Base-by-base conservation (phyloP, 2,888 invertebrate genomes). In the Tribolium freemani region DNA sequence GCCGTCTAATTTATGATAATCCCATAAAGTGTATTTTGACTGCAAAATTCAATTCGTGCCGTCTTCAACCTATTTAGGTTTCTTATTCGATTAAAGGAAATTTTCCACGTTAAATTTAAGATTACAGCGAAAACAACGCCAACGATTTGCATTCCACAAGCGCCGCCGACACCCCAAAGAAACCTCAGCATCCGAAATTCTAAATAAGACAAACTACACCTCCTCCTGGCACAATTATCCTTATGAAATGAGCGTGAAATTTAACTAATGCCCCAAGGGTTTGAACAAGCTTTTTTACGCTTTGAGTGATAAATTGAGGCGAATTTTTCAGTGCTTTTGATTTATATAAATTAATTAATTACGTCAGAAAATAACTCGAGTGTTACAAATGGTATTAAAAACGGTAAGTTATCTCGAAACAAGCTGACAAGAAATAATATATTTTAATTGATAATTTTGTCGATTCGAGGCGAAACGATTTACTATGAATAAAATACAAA, bases 1-100 rank as follows among this genome's bases (percentile, higher is more conserved):
- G 71, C 73, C 80, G 71, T 74, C 80, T 83, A 84, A 84, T 84
- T 83, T 83, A 84, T 84, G 84, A 80, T 84, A 83, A 84, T 84
- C 83, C 79, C 74, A 75, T 81, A 78, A 82, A 83, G 82, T 82
- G 81, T 81, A 82, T 83, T 83, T 82, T 81, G 78, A 79, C 80
- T 81, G 79, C 77, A 75, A 80, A 80, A 80, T 81, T 82, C 77
- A 79, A 79, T 81, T 81, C 77, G 71, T 71, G 73, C 70, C 73
- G 67, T 73, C 73, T 73, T 73, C 73, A 70, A 73, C 73, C 70
- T 73, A 70, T 73, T 70, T 70, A 61, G 73, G 67, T 70, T 70
- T 70, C 73, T 73, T 53, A 73, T 73, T 73, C 73, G 70, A 73
- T 73, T 73, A 73, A 70, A 66, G 54, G 16, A 69, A 69, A 63